Evolutionary conservation across 2,113 vertebrate genomes (phyloP), one percentile per base, ranked within the genome.

Genomic region (Rana temporaria): DNA sequence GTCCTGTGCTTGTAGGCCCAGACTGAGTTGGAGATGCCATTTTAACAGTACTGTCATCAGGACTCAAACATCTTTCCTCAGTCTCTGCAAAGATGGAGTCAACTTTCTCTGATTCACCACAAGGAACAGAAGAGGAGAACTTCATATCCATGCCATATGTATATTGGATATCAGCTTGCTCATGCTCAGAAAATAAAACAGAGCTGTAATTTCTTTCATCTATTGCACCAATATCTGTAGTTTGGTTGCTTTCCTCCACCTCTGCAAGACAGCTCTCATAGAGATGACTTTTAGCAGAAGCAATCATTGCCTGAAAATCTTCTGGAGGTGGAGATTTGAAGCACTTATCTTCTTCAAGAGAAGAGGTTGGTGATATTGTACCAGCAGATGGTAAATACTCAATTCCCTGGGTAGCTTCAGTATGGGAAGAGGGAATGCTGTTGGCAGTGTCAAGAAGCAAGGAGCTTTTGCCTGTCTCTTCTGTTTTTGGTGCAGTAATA

Each of bases 341-440:
- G 87, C 92, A 97, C 81, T 98, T 98, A 89, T 99, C 97, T 84
- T 99, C 98, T 87, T 99, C 98, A 79, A 99, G 87, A 17, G 97
- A 99, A 76, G 97, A 99, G 1, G 98, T 99, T 60, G 98, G 98
- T 56, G 97, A 98, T 85, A 99, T 99, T 64, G 97, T 99, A 64
- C 97, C 97, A 22, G 98, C 97, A 0, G 98, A 99, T 22, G 97
- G 96, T 24, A 99, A 92, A 0, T 98, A 97, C 78, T 99, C 98
- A 0, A 97, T 95, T 71, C 97, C 98, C 57, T 96, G 97, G 6
- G 94, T 95, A 1, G 94, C 94, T 86, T 99, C 98, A 0, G 96
- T 95, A 30, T 94, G 95, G 67, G 94, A 92, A 3, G 93, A 96
- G 2, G 96, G 97, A 66, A 95, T 91, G 48, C 94, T 98, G 85